These are phyloP conservation scores for Aphelenchoides bicaudatus DNA, from an alignment of 2,888 invertebrate genomes.

Conservation along the genomic window DNA sequence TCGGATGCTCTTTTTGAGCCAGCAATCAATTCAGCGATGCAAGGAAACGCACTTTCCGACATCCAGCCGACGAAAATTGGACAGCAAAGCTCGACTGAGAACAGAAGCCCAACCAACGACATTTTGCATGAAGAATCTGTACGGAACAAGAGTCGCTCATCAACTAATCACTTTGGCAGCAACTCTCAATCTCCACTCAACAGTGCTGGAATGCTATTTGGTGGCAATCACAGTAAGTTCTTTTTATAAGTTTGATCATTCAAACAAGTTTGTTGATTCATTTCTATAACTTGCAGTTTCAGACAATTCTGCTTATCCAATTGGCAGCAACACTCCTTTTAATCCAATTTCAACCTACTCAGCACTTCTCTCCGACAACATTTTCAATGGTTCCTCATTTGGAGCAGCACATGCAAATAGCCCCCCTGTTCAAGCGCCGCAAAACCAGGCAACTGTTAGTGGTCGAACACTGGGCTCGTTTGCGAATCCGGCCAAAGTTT, in stretches of 20 bases:
- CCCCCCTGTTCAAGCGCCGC: conserved; percentile 1
- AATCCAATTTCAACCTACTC: not conserved
- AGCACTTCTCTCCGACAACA: too few species aligned
- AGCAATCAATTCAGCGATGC: too few species aligned
- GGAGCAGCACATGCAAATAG: not conserved
- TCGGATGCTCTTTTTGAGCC: not conserved
- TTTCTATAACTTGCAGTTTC: not conserved
- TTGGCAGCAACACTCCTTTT: not conserved
- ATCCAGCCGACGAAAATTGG: conserved; percentile 4
- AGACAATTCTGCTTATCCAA: not conserved
- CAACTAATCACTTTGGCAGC: not conserved
- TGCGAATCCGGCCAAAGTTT: conserved; percentile 1
- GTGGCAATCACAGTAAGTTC: not conserved
- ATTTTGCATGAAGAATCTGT: too few species aligned
- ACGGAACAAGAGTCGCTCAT: conserved; percentile 5
- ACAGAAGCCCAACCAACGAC: too few species aligned
- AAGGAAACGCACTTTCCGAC: too few species aligned
- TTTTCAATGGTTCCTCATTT: too few species aligned
- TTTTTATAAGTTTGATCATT: not conserved
- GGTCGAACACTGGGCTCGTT: not conserved
- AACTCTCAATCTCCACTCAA: conserved; percentile 6
- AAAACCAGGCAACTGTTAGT: not conserved
- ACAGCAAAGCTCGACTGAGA: not conserved
- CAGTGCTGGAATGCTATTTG: not conserved
- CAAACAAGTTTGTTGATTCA: not conserved